Percentiles rank a stretch among this genome's conserved stretches.
Evolutionary conservation across 2,113 vertebrate species (phyloP).

Genomic region (Gallinago undulata): DNA sequence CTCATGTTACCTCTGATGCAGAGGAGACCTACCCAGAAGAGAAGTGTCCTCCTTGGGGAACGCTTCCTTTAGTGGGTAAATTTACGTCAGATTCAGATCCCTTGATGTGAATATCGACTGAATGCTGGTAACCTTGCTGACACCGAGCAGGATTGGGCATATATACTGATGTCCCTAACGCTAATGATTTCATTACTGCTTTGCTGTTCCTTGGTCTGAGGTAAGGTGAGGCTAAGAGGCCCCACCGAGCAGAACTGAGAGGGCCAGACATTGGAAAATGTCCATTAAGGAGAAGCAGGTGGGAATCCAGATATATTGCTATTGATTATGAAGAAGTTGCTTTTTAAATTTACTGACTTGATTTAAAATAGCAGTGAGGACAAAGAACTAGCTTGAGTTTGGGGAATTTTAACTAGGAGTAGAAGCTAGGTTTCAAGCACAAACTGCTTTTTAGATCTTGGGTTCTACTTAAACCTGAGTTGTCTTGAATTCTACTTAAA

Average conservation of each 20-base stretch:
- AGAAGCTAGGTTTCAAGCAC: background rate
- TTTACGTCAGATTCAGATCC: background rate
- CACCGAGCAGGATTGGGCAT: background rate
- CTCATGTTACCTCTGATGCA: background rate
- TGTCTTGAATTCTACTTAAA: background rate
- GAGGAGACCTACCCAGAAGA: background rate
- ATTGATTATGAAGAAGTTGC: background rate
- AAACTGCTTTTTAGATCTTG: background rate
- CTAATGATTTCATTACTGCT: background rate
- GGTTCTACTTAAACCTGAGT: background rate
- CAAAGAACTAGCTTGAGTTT: background rate
- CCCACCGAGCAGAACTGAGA: background rate
- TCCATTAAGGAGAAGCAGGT: background rate
- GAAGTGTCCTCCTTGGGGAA: background rate
- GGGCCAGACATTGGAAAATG: background rate
- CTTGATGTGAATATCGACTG: background rate
- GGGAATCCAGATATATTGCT: background rate
- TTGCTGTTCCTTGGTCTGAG: background rate
- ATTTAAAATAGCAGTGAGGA: background rate
- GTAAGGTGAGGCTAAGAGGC: background rate
- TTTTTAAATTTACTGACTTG: background rate
- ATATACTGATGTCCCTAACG: background rate
- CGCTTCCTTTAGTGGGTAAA: background rate
- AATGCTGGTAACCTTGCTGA: background rate
- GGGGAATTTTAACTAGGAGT: background rate